Evolutionary conservation across 2,888 invertebrate genomes (phyloP).

Genomic region (Uloborus plumipes): DNA sequence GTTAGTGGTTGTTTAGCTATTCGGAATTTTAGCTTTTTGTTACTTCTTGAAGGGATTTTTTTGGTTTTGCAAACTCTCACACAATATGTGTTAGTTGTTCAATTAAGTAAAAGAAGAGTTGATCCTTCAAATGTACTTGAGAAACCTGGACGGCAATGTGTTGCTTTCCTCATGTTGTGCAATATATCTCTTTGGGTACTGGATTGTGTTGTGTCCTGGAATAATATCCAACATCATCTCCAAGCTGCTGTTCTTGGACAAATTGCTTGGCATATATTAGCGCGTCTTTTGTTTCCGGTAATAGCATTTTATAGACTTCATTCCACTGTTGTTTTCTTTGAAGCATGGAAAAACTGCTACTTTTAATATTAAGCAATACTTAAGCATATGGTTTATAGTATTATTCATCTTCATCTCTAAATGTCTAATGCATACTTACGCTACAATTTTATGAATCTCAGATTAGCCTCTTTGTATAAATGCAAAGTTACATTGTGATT

Average conservation of each 20-base stretch:
- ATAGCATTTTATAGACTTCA: slow-evolving; percentile 78
- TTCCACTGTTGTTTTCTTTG: slow-evolving; percentile 75
- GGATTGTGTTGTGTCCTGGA: slow-evolving; percentile 78
- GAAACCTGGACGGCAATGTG: slow-evolving; percentile 69
- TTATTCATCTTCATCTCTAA: no score
- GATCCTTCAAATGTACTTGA: slow-evolving; percentile 14
- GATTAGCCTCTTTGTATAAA: no score
- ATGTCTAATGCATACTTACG: no score
- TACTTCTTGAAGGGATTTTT: slow-evolving; percentile 72
- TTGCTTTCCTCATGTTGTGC: slow-evolving; percentile 77
- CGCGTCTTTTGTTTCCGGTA: slow-evolving; percentile 77
- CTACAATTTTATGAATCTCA: no score
- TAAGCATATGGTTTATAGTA: no score
- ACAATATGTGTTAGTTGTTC: slow-evolving; percentile 58
- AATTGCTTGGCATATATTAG: slow-evolving; percentile 78
- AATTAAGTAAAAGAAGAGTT: slow-evolving; percentile 30
- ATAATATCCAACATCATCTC: slow-evolving; percentile 76
- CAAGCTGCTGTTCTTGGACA: slow-evolving; percentile 77
- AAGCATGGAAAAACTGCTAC: slow-evolving; percentile 70
- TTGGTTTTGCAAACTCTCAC: slow-evolving; percentile 72
- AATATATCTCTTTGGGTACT: slow-evolving; percentile 79
- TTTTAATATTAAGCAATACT: not conserved
- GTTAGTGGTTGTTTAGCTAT: slow-evolving; percentile 33
- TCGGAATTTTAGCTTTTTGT: slow-evolving; percentile 15
- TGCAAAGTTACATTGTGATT: no score